Percentiles rank a stretch among this genome's conserved stretches.
These are phyloP conservation scores for Hippopotamus amphibius DNA, from an alignment of 2,113 vertebrate species.

Conservation along the genomic window DNA sequence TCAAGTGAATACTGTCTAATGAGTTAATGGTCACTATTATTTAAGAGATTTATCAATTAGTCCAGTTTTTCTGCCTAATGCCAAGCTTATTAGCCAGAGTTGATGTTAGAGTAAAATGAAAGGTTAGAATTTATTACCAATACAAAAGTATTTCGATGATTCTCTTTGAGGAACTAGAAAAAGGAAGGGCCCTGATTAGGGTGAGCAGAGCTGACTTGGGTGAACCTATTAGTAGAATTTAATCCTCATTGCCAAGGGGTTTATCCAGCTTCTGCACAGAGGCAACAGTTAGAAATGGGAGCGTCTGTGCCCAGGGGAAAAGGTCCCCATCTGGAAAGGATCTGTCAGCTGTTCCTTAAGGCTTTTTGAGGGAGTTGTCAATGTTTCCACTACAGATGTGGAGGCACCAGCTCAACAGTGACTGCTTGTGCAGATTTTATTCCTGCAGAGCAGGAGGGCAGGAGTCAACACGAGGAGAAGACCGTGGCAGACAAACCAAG, in stretches of 20 bases:
- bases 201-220: background rate
- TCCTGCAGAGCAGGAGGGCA: background rate
- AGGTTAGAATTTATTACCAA: background rate
- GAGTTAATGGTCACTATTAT: background rate
- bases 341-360: slow-evolving; percentile 39
- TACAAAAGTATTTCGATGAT: background rate
- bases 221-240: background rate
- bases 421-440: background rate
- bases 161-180: background rate
- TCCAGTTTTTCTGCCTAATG: background rate
- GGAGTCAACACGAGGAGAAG: background rate
- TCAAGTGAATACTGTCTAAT: background rate
- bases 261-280: background rate
- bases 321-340: slow-evolving; percentile 35
- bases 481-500: rapidly evolving
- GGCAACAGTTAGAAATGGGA: background rate
- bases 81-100: background rate
- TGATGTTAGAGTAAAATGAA: background rate
- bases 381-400: background rate
- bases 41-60: slow-evolving; percentile 10
- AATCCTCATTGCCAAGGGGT: background rate
- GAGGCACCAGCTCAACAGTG: background rate
- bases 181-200: background rate
- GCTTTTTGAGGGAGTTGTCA: slow-evolving; percentile 21
- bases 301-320: background rate